phyloP scores from a whole-genome alignment of 2,888 invertebrate genomes.

The Andrena praecox region DNA sequence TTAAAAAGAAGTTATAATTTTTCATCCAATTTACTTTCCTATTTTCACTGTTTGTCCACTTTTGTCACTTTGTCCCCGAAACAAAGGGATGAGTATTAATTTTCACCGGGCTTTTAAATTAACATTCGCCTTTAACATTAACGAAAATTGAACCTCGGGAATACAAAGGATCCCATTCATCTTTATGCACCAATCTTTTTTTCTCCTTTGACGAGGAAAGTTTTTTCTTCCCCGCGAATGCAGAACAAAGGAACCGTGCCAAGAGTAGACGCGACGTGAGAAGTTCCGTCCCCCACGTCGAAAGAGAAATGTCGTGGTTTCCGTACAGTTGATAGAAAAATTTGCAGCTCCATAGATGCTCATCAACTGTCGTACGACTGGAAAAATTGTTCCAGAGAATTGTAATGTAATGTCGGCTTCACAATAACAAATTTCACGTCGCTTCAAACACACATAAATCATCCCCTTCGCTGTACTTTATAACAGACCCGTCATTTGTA shows the following conservation, averaged over 20 bases:
- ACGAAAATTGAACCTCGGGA: slow-evolving; percentile 12
- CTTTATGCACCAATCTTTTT: background rate
- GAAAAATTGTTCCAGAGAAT: slow-evolving; percentile 15
- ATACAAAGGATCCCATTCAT: slow-evolving; percentile 23
- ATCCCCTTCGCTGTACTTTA: slow-evolving; percentile 10
- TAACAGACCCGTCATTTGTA: slow-evolving; percentile 2
- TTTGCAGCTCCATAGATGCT: slow-evolving; percentile 35
- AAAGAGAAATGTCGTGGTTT: slow-evolving; percentile 8
- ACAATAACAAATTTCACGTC: slow-evolving; percentile 40
- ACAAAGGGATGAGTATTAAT: background rate
- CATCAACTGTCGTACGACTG: background rate
- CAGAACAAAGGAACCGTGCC: background rate
- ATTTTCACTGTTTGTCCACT: background rate
- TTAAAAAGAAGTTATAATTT: background rate
- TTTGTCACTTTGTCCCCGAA: no score
- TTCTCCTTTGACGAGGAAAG: background rate
- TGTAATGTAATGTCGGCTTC: background rate
- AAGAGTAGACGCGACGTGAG: background rate
- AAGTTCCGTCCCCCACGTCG: background rate
- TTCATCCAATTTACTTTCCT: background rate
- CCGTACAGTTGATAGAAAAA: slow-evolving; percentile 17
- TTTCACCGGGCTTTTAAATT: slow-evolving; percentile 1
- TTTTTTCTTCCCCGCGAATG: background rate
- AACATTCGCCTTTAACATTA: slow-evolving; percentile 31
- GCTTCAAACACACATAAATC: slow-evolving; percentile 1